Evolutionary conservation across 2,888 invertebrate genomes (phyloP), one percentile per base, ranked within the genome.

Genomic region (Gortyna flavago): DNA sequence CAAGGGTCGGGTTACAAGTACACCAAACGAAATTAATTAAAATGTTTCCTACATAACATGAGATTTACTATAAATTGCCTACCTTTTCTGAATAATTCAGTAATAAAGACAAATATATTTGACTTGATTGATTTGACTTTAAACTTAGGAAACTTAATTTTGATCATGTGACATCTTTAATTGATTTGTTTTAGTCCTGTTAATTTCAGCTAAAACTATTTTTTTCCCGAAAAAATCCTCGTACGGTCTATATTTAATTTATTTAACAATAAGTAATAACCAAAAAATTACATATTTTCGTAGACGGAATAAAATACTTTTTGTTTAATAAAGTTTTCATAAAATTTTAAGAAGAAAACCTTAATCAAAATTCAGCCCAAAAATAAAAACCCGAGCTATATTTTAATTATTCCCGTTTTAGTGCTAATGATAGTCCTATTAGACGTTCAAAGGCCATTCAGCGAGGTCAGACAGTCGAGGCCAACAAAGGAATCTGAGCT

Each of bases 361-460:
- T n/a, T 57, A 25, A 29, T 57, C 21, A n/a, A 70, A 59, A 41
- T 44, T 38, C 13, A 21, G 29, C 3, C n/a, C n/a, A 16, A n/a
- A 54, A 9, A 51, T 74, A 41, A 64, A 77, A 80, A 21, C 32
- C 48, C 16, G 1, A 51, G 9, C 21, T n/a, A 48, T 35, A 51
- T 76, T 79, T 79, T 79, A 75, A 79, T 84, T 77, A 77, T 84
- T 54, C 75, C 38, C n/a, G 21, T 61, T 57, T 62, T 70, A 67
- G 54, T 64, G 70, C 41, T 67, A 68, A 68, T 68, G 62, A 73
- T 71, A 79, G 59, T 44, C 54, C 64, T 84, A 41, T 48, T 65
- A 51, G 25, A 62, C 7, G 41, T 54, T 57, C 51, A 70, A 73
- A 83, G 64, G 72, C 59, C 18, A 72, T 81, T 72, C 61, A 83